Evolutionary conservation across 92 coral and sea anemone species (phyloP).

Genomic region (Epizoanthus scotinus): DNA sequence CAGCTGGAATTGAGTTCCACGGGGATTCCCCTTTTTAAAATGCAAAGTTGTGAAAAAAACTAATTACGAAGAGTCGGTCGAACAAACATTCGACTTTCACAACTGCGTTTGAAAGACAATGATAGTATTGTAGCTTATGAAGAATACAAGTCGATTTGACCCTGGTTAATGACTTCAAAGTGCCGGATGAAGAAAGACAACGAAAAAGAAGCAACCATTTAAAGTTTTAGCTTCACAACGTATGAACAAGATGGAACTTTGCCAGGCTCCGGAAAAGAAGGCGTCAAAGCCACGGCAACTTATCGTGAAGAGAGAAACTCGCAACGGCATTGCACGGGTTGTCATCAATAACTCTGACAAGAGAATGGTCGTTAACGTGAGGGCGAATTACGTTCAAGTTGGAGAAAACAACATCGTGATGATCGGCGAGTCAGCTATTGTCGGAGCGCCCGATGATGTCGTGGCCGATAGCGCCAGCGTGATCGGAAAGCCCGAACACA

Average conservation of each 20-base stretch:
- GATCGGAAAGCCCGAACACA: not conserved
- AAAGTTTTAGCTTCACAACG: not conserved
- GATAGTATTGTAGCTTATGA: too few relatives aligned
- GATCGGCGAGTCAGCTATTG: not conserved
- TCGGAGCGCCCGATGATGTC: not conserved
- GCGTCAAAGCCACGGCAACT: not conserved
- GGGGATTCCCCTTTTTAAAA: conserved; percentile 4
- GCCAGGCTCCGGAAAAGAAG: not conserved
- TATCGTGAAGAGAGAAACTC: not conserved
- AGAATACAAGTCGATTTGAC: not conserved
- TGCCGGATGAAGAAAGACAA: not conserved
- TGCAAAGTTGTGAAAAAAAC: too few relatives aligned
- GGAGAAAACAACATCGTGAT: not conserved
- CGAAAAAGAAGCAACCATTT: not conserved
- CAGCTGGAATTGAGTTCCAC: not conserved
- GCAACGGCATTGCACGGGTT: not conserved
- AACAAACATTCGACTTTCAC: not conserved
- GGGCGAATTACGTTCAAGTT: conserved; percentile 4
- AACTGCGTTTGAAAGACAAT: not conserved
- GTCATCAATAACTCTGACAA: not conserved
- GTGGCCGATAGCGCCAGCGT: conserved; percentile 1
- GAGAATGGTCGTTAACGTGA: not conserved
- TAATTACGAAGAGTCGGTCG: too few relatives aligned
- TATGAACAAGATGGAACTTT: not conserved
- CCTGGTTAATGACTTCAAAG: not conserved